Evolutionary conservation across 1,140 invertebrate species (phyloP), one percentile per base, ranked within the genome.

Genomic region (Heliconius nattereri): DNA sequence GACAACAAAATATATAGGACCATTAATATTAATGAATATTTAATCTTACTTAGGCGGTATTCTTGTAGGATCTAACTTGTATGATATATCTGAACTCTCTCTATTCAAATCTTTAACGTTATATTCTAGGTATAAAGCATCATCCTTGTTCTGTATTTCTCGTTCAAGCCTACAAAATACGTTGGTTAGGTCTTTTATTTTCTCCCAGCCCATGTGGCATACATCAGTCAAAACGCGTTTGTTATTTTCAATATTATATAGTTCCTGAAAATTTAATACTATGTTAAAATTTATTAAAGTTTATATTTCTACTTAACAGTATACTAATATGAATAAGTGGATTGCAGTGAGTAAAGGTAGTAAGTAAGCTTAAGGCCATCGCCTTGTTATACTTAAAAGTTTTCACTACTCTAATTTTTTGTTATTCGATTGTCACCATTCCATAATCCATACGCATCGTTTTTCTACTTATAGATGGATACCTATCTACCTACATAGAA

Each of bases 131-230:
- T 96, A 95, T 23, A 98, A 93, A 1, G 98, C 95, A 84, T 97
- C 96, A 29, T 96, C 94, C 91, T 98, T 98, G 87, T 98, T 97
- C 75, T 96, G 95, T 16, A 98, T 95, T 90, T 98, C 98, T 20
- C 97, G 88, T 54, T 95, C 92, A 23, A 99, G 91, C 85, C 97
- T 96, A 81, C 97, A 97, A 81, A 96, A 95, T 0, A 98, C 96
- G 86, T 98, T 97, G 85, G 97, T 96, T n/a, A 99, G 92, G 23
- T 97, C 95, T 85, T 97, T 97, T 1, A 98, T 89, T 92, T 98
- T 98, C 89, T 98, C 97, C 97, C 98, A 98, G 1, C 97, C 96
- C 85, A 92, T 92, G 40, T 92, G 90, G 73, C 94, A 94, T 0
- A 94, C 87, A 76, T 95, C 92, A 11, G 88, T 91, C 7, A 95